Evolutionary conservation across 2,113 vertebrate species (phyloP).

Genomic region (Vidua macroura): DNA sequence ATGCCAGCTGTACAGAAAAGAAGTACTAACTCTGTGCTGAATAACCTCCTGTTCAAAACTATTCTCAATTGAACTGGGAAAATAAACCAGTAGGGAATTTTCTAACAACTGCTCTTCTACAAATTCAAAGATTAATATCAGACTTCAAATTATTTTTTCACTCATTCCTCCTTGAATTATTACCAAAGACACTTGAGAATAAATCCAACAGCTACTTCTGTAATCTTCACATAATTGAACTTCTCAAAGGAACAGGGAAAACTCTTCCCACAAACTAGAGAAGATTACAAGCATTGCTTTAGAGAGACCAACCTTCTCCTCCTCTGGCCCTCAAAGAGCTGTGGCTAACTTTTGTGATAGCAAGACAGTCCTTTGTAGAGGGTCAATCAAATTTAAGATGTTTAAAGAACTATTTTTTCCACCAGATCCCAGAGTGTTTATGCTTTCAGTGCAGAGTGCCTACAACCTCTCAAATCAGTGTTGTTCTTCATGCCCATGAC

Average conservation of each 20-base stretch:
- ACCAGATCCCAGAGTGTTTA: background rate
- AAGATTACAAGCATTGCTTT: background rate
- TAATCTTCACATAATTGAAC: constrained; percentile 39
- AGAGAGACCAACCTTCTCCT: background rate
- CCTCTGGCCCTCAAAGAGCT: background rate
- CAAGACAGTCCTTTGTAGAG: background rate
- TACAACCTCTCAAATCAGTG: background rate
- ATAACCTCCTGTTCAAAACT: constrained; percentile 5
- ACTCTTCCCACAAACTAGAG: background rate
- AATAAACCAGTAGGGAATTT: constrained; percentile 36
- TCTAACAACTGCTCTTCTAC: constrained; percentile 10
- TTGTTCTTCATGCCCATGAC: background rate
- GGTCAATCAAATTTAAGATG: background rate
- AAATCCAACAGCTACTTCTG: constrained; percentile 18
- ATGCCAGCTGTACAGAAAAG: background rate
- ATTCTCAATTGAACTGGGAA: background rate
- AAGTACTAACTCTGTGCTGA: background rate
- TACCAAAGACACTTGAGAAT: constrained; percentile 26
- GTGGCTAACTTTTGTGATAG: background rate
- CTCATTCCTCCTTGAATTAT: constrained; percentile 33
- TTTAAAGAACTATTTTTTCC: background rate
- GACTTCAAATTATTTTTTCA: constrained; percentile 38
- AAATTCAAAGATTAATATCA: constrained; percentile 46
- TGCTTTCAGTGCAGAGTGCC: background rate
- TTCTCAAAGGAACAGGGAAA: constrained; percentile 27